These are phyloP conservation scores for Falco biarmicus DNA, from an alignment of 2,797 vertebrate species.

Conservation along the genomic window DNA sequence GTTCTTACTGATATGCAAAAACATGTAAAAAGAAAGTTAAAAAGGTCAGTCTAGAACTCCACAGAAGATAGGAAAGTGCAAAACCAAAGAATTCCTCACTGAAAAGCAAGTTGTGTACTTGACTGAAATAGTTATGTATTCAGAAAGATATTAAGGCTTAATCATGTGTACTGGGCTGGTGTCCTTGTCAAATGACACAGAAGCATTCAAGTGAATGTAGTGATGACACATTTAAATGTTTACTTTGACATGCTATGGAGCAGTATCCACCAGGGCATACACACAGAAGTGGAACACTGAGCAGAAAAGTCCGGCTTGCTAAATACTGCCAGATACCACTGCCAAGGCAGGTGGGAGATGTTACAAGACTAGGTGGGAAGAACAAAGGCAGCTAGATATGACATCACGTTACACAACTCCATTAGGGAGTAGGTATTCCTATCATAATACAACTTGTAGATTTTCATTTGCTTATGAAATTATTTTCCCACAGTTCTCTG, in stretches of 20 bases:
- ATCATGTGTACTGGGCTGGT: neutral
- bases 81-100: neutral
- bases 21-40: neutral
- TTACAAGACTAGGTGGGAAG: neutral
- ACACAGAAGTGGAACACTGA: neutral
- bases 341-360: neutral
- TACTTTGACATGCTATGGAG: neutral
- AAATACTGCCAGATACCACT: neutral
- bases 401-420: neutral
- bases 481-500: neutral
- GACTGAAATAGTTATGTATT: neutral
- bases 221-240: neutral
- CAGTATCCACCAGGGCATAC: neutral
- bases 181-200: neutral
- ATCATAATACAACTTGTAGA: neutral
- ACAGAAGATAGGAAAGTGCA: neutral
- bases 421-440: neutral
- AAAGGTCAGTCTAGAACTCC: neutral
- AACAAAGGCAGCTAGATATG: neutral
- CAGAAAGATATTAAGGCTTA: neutral
- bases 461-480: neutral
- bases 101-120: neutral
- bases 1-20: neutral
- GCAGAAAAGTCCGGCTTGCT: neutral
- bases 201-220: neutral